Percentiles rank a stretch among this genome's conserved stretches.
These are phyloP conservation scores for Dendrolimus kikuchii DNA, from an alignment of 1,140 invertebrate species.

Conservation along the genomic window DNA sequence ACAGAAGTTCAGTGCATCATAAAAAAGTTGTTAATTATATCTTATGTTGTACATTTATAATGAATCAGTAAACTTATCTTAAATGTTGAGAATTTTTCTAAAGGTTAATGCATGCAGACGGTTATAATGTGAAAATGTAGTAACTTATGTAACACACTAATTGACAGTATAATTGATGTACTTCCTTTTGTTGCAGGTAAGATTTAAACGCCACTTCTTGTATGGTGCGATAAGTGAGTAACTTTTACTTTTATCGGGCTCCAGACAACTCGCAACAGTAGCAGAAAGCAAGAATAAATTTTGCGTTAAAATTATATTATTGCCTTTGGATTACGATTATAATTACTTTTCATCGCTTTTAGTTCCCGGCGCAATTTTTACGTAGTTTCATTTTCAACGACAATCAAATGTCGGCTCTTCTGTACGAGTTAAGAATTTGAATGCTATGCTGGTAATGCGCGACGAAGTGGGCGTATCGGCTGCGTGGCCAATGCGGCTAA, in stretches of 20 bases:
- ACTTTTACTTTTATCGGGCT: constrained; percentile 30
- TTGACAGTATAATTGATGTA: constrained; percentile 30
- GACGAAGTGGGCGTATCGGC: constrained; percentile 18
- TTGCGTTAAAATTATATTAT: constrained; percentile 9
- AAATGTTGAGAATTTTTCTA: too few relatives aligned
- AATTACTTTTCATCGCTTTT: constrained; percentile 3
- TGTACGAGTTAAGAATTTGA: constrained; percentile 1
- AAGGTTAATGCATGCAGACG: too few relatives aligned
- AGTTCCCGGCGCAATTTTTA: neutral
- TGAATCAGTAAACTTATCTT: too few relatives aligned
- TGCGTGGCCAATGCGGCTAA: constrained; percentile 36
- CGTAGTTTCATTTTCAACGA: neutral
- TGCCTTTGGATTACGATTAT: constrained; percentile 6
- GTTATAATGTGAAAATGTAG: neutral
- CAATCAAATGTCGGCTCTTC: too few relatives aligned
- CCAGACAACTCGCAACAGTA: constrained; percentile 5
- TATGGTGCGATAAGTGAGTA: constrained; percentile 16
- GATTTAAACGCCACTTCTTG: constrained; percentile 18
- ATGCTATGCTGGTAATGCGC: constrained; percentile 12
- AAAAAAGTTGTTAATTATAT: too few relatives aligned
- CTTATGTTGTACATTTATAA: too few relatives aligned
- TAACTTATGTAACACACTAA: neutral
- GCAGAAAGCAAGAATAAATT: constrained; percentile 16
- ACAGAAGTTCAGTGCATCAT: too few relatives aligned
- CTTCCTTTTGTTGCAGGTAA: constrained; percentile 34